Evolutionary conservation across 2,888 invertebrate genomes (phyloP), one percentile per base, ranked within the genome.

Genomic region (Ichneumon xanthorius): DNA sequence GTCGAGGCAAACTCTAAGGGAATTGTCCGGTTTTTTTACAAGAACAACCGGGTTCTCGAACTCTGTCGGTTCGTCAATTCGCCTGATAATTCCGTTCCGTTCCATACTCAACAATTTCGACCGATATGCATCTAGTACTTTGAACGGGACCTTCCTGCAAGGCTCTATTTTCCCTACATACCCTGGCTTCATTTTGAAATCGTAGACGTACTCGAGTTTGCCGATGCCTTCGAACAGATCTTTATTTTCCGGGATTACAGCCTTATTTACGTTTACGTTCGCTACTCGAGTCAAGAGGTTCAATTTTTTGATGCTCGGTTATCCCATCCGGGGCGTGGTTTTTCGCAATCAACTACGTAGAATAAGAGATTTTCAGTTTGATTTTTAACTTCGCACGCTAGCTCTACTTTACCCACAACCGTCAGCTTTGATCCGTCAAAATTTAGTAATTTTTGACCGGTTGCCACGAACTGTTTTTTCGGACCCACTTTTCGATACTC

Each of bases 1-100:
- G 80, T 92, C 91, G 26, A 92, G 16, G 72, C 92, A 92, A 19
- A 92, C 82, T 40, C 91, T 78, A 6, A 92, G n/a, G 6, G 71
- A 48, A 55, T 77, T 82, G 78, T 88, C 79, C 11, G 87, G 77
- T 80, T 88, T 89, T 26, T 77, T 87, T 9, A 87, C 83, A 9
- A 88, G 50, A 2, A 86, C 84, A 2, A 87, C 73, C 33, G 87
- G 76, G 70, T 87, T 84, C 9, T 83, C 87, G 65, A 85, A 87
- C 37, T 88, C 86, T 40, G 87, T 86, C 1, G 85, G 82, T n/a
- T 88, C 87, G 14, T 7, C 37, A 1, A 37, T 37, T 37, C 37
- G 37, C 37, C 7, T 37, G 7, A 37, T 37, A 1, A 37, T 37
- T 37, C 48, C 58, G 22, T 79, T 53, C 37, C 77, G 79, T 37